Base-by-base conservation (phyloP, 2,113 vertebrate genomes). In the Phylloscopus trochiloides region DNA sequence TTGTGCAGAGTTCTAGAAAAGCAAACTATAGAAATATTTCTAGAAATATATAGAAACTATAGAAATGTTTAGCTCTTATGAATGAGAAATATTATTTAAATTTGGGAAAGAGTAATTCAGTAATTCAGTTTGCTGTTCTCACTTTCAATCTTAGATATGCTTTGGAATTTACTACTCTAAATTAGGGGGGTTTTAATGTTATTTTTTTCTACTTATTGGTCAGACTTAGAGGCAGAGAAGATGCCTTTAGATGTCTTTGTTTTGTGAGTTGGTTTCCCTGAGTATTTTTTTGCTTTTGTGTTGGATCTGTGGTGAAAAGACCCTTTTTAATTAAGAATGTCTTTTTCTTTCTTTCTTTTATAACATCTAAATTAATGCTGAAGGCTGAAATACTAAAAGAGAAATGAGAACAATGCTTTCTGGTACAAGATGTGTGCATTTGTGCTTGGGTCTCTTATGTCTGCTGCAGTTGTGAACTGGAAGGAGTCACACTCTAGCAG, bases 361-460 rank as follows among this genome's bases (percentile, higher is more conserved):
- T 52, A 38, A 51, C 17, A 31, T 74, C 22, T 48, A 51, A 54
- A 90, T 74, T 62, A 62, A 40, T 25, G 19, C 22, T 81, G 26
- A 71, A 58, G 26, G 26, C 16, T 71, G 57, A 74, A 92, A 75
- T 29, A 29, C 10, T 32, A 26, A 62, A 59, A 65, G 57, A n/a
- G 26, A 63, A 78, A 55, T 63, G 17, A 65, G 21, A 84, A 10
- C 13, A 40, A 2, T 31, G 17, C 28, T 81, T 95, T 67, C 40
- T 76, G 18, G 24, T 47, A 34, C 40, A 50, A 58, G 31, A 20
- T 47, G 10, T 74, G 8, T 31, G 29, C 16, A 4, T 8, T 75
- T 1, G 1, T 54, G 20, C 57, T 75, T 0, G 2, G 9, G 32
- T 70, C 17, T 62, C 38, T 71, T n/a, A 6, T 9, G 11, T 47